These are phyloP conservation scores for Lithobates sylvaticus DNA, from an alignment of 2,797 vertebrate species.

Conservation along the genomic window DNA sequence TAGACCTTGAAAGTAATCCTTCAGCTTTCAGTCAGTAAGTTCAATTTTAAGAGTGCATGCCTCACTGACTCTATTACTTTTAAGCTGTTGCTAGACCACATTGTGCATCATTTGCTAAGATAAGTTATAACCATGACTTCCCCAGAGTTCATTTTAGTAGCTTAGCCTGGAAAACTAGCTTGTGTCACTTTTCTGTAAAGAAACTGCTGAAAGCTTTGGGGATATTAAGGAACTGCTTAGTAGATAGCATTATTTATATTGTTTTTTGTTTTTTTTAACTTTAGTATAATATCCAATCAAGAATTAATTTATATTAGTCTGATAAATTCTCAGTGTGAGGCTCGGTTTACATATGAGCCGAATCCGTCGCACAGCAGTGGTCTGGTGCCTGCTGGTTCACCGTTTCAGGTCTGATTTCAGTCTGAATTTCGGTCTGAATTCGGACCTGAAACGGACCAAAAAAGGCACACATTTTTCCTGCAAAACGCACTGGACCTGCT, in stretches of 20 bases:
- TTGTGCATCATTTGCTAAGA: conserved; percentile 60
- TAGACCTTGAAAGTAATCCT: conserved; percentile 60
- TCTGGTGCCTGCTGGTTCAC: too few species aligned
- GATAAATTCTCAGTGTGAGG: background rate
- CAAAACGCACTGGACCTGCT: too few species aligned
- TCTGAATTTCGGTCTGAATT: too few species aligned
- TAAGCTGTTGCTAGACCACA: conserved; percentile 58
- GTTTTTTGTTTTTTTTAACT: background rate
- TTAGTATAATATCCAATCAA: conserved; percentile 4
- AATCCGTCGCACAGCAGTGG: too few species aligned
- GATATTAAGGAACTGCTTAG: conserved; percentile 13
- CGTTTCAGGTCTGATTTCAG: too few species aligned
- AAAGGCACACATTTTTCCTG: too few species aligned
- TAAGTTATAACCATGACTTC: conserved; percentile 58
- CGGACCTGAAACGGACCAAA: too few species aligned
- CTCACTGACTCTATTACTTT: conserved; percentile 61
- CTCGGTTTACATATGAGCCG: too few species aligned
- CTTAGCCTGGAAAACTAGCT: conserved; percentile 40
- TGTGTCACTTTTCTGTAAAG: conserved; percentile 23
- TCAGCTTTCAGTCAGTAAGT: conserved; percentile 58
- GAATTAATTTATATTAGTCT: background rate
- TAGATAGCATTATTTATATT: conserved; percentile 16
- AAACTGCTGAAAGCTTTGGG: conserved; percentile 22
- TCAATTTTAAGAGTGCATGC: conserved; percentile 62
- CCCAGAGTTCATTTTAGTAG: conserved; percentile 49